Base-by-base conservation (phyloP, 2,797 vertebrate genomes). In the Tolypeutes matacus region DNA sequence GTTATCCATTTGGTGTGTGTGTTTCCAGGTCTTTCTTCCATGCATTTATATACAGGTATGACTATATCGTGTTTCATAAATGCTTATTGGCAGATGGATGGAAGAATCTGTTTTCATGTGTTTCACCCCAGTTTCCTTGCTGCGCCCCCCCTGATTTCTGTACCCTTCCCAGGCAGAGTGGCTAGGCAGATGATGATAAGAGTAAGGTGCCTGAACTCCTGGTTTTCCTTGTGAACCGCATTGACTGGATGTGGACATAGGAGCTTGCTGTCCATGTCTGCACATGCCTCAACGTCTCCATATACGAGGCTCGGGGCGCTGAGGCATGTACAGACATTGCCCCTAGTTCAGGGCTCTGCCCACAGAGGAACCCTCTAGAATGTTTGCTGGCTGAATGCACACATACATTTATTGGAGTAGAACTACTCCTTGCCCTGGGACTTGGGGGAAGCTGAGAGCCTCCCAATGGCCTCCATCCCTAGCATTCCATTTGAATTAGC, bases 401-500 rank as follows among this genome's bases (percentile, higher is more conserved):
- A 18, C 27, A 62, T 46, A 25, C 6, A 4, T 93, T 89, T 96
- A 82, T 81, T 83, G 34, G 78, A 89, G 58, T 12, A 75, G 93
- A 84, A 49, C 76, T 42, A 36, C 70, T 62, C 36, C 83, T 96
- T 95, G 69, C 56, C 34, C 62, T 85, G 75, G 15, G 39, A 94
- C 73, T 75, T 49, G 56, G 73, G 95, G 86, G 84, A 87, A 95
- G 89, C 94, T 12, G 14, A 85, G 95, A 77, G 95, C 95, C 95
- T 97, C 97, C 53, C 93, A 18, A 0, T 91, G 89, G 97, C 95
- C 94, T 96, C 86, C 62, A 62, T 96, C 97, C 70, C 80, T 89
- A 95, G 86, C 96, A 97, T 97, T 96, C 96, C 96, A 86, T 96
- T 91, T 95, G 97, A 96, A 96, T 97, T 97, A 96, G 96, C 96